Conservation (phyloP, 2,797 vertebrate species). For the Prunella strophiata region DNA sequence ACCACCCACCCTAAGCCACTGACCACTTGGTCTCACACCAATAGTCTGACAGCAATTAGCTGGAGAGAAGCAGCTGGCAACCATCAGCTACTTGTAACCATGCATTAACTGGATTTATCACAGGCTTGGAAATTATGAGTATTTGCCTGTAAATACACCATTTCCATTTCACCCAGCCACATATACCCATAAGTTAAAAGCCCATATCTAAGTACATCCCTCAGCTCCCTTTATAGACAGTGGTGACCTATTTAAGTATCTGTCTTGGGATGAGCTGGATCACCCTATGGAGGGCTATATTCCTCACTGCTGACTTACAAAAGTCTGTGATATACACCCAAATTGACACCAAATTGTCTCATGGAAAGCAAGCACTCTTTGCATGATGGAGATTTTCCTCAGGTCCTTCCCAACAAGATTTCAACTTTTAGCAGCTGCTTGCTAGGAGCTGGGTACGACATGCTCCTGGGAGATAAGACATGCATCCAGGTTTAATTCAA, state of each 20-base stretch:
- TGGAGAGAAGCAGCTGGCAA: constrained; percentile 12
- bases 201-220: not conserved
- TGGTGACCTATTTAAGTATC: not conserved
- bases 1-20: not conserved
- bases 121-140: not conserved
- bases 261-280: not conserved
- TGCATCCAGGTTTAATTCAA: not conserved
- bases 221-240: not conserved
- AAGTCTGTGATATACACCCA: not conserved
- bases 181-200: not conserved
- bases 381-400: not conserved
- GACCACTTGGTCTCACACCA: not conserved
- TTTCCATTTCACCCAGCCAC: constrained; percentile 2
- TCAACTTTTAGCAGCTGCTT: not conserved
- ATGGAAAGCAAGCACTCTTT: not conserved
- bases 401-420: not conserved
- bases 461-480: not conserved
- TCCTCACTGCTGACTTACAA: not conserved
- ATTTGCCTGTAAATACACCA: not conserved
- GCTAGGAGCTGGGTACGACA: not conserved
- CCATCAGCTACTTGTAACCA: not conserved
- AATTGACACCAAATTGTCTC: not conserved
- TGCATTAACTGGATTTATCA: not conserved
- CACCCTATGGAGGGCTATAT: not conserved
- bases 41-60: not conserved